phyloP scores from a whole-genome alignment of 2,888 invertebrate genomes.

The Polyommatus iphigenia region DNA sequence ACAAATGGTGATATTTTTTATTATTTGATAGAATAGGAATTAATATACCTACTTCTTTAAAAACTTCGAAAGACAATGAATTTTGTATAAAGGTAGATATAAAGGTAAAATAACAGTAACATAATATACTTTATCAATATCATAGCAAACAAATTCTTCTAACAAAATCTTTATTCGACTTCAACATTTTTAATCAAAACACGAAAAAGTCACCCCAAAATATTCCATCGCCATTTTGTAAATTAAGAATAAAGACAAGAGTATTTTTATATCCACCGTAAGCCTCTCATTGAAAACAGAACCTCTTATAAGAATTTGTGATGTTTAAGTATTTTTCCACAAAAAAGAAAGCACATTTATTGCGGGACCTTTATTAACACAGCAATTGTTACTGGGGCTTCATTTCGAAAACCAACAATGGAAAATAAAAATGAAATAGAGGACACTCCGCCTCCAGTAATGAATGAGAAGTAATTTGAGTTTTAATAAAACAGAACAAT shows the following conservation, averaged over 20 bases:
- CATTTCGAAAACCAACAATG: constrained; percentile 78
- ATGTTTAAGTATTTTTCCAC: constrained; percentile 23
- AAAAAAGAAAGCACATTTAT: constrained; percentile 62
- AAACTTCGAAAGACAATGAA: too few relatives aligned
- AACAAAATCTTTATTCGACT: not conserved
- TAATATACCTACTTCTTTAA: too few relatives aligned
- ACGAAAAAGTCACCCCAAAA: not conserved
- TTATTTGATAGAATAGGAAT: too few relatives aligned
- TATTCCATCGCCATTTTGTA: constrained; percentile 8
- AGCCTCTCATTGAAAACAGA: constrained; percentile 22
- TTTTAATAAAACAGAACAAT: constrained; percentile 76
- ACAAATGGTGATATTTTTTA: too few relatives aligned
- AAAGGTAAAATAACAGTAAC: not conserved
- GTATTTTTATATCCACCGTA: constrained; percentile 20
- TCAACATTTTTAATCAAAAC: constrained; percentile 7
- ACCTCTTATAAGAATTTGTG: constrained; percentile 25
- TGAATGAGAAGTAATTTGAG: constrained; percentile 77
- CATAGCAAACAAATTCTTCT: not conserved
- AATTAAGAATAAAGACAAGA: constrained; percentile 17
- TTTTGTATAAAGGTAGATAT: not conserved
- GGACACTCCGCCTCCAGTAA: constrained; percentile 68
- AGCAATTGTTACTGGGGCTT: constrained; percentile 73
- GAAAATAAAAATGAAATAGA: constrained; percentile 72
- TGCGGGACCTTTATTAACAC: constrained; percentile 69
- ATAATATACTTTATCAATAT: not conserved